A percentile compares a stretch with the other conserved stretches of the same genome.
These are phyloP conservation scores for Sminthurides aquaticus DNA, from an alignment of 2,888 invertebrate genomes.

Conservation along the genomic window DNA sequence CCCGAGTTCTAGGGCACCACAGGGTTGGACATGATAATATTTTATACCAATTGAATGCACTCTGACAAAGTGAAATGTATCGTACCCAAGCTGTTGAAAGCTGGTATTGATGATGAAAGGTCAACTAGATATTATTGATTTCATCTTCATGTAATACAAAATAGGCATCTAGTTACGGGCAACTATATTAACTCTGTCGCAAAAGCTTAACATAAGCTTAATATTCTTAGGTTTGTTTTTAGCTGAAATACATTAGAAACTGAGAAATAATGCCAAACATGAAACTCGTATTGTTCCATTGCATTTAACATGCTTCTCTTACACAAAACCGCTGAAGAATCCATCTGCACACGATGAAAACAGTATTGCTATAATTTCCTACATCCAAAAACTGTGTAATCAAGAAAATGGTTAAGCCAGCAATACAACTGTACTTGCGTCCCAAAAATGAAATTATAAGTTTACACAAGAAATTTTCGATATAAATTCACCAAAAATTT, in stretches of 20 bases:
- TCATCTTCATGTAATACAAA: too few species aligned
- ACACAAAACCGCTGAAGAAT: too few species aligned
- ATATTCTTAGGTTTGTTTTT: neutral
- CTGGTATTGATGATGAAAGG: too few species aligned
- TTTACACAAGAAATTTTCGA: neutral
- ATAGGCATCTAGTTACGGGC: neutral
- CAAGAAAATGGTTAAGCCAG: neutral
- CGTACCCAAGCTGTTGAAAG: too few species aligned
- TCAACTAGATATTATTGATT: too few species aligned
- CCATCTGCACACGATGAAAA: too few species aligned
- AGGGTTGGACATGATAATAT: too few species aligned
- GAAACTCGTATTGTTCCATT: neutral
- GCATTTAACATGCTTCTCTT: too few species aligned
- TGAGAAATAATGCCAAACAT: neutral
- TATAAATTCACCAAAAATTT: neutral
- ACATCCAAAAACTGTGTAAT: neutral
- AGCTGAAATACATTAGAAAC: neutral
- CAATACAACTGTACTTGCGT: neutral
- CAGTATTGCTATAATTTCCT: neutral
- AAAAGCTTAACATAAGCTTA: neutral
- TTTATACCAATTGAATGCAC: too few species aligned
- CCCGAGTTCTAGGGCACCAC: too few species aligned
- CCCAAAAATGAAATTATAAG: neutral
- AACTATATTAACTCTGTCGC: neutral
- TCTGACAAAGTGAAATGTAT: too few species aligned